Percentiles rank a stretch among this genome's conserved stretches.
Conservation (phyloP, 2,797 vertebrate genomes). For the Eospalax fontanierii region DNA sequence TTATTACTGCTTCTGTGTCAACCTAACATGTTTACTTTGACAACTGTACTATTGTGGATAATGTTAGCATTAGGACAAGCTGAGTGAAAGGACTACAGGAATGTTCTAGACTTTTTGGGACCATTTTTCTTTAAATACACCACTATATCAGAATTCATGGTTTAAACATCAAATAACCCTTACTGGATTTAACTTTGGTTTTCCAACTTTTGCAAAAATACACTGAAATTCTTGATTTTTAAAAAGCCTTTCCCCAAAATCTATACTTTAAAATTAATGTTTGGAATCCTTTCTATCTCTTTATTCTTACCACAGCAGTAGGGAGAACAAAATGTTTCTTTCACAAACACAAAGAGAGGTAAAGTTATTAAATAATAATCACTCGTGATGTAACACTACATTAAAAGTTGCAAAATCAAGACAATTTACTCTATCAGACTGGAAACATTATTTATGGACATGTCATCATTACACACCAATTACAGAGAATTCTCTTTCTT, state of each 20-base stretch:
- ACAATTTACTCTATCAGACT: not conserved
- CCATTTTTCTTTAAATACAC: not conserved
- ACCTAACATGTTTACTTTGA: not conserved
- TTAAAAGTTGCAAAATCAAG: not conserved
- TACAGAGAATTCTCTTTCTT: not conserved
- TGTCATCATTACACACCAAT: not conserved
- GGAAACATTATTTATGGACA: not conserved
- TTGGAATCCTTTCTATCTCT: not conserved
- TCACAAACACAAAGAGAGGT: not conserved
- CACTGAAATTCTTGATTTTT: slow-evolving; percentile 11
- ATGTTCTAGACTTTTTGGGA: not conserved
- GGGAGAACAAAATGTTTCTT: not conserved
- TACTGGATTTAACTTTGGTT: not conserved
- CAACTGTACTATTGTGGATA: not conserved
- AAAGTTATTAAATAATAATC: slow-evolving; percentile 9
- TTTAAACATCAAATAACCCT: not conserved
- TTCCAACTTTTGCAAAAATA: not conserved
- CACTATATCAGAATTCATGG: not conserved
- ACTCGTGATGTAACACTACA: not conserved
- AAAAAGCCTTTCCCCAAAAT: not conserved
- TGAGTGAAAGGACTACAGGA: not conserved
- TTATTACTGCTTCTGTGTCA: fast-evolving
- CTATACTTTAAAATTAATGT: not conserved
- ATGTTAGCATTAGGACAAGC: not conserved
- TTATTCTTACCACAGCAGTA: not conserved